phyloP scores from a whole-genome alignment of 2,797 vertebrate species.

The Xenops minutus region DNA sequence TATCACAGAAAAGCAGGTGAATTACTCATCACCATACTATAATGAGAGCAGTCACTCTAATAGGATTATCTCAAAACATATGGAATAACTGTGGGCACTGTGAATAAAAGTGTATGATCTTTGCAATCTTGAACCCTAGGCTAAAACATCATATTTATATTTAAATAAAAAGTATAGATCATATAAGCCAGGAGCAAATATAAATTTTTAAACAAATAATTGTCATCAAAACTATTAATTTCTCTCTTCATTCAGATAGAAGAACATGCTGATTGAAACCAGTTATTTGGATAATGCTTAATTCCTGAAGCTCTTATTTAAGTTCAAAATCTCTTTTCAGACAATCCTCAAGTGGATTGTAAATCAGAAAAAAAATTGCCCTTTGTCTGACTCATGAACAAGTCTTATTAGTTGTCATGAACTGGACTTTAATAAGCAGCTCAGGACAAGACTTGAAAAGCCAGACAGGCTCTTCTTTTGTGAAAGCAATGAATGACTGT shows the following conservation, averaged over 20 bases:
- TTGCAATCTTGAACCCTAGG: constrained; percentile 56
- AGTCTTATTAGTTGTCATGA: neutral
- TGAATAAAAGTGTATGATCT: constrained; percentile 66
- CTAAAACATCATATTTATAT: constrained; percentile 46
- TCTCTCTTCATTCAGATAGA: constrained; percentile 36
- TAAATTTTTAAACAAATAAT: constrained; percentile 37
- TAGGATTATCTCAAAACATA: constrained; percentile 37
- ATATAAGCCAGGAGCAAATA: constrained; percentile 57
- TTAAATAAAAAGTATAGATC: constrained; percentile 67
- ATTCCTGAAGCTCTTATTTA: constrained; percentile 5
- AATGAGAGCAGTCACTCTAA: constrained; percentile 43
- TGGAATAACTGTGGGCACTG: constrained; percentile 50
- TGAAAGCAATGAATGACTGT: neutral
- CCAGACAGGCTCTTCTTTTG: neutral
- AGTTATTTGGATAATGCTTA: constrained; percentile 25
- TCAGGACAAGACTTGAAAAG: constrained; percentile 10
- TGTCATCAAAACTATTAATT: constrained; percentile 18
- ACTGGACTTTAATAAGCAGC: neutral
- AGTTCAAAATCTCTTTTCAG: neutral
- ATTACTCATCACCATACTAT: constrained; percentile 36
- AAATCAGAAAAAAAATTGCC: neutral
- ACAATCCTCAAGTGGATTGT: neutral
- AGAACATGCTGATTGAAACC: constrained; percentile 18
- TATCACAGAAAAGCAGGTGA: constrained; percentile 50
- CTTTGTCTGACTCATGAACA: neutral